Conservation (phyloP, 2,888 invertebrate species). For the Dryomyza anilis region DNA sequence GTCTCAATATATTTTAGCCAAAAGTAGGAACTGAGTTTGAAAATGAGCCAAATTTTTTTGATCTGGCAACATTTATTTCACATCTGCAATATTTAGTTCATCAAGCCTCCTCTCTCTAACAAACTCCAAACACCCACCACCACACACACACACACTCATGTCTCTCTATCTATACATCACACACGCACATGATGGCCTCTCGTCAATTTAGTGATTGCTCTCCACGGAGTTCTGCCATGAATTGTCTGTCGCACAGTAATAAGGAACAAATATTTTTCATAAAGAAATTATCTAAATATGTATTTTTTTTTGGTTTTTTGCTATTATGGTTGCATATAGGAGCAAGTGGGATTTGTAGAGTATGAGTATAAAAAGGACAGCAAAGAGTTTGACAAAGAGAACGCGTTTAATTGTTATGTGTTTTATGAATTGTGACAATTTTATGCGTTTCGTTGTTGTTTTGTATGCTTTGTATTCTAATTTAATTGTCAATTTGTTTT, state of each 20-base stretch:
- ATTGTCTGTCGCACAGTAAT: background rate
- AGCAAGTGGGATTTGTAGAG: too few species aligned
- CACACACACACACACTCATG: background rate
- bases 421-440: slow-evolving; percentile 34
- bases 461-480: background rate
- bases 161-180: background rate
- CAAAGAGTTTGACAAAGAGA: too few species aligned
- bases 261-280: slow-evolving; percentile 8
- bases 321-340: too few species aligned
- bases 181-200: background rate
- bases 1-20: too few species aligned
- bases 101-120: too few species aligned
- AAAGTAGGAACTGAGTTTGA: too few species aligned
- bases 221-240: background rate
- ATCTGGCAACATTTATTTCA: too few species aligned
- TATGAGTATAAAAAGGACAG: too few species aligned
- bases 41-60: too few species aligned
- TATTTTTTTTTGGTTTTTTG: background rate
- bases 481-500: background rate
- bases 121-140: background rate
- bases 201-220: too few species aligned
- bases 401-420: slow-evolving; percentile 23
- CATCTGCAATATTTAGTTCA: too few species aligned
- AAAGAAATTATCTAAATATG: background rate
- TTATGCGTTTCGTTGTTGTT: slow-evolving; percentile 16